Base-by-base conservation (phyloP, 1,140 invertebrate species). In the Zaprionus kolodkinae region DNA sequence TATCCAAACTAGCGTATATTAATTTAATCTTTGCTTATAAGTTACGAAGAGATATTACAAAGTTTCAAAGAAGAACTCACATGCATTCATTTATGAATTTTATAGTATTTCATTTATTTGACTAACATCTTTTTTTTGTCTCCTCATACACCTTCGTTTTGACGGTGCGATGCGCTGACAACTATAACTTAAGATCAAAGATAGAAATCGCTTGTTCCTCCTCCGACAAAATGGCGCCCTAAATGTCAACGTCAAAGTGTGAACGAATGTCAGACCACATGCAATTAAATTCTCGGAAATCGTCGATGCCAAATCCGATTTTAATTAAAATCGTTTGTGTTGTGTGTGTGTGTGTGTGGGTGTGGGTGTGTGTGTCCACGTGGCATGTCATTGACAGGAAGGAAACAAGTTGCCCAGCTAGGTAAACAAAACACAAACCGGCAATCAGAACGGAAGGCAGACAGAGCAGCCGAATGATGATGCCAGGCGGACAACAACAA, bases 21-120 rank as follows among this genome's bases (percentile, higher is more conserved):
- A n/a, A n/a, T n/a, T n/a, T n/a, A n/a, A n/a, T n/a, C n/a, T n/a
- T n/a, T n/a, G n/a, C n/a, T n/a, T n/a, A n/a, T n/a, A n/a, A n/a
- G n/a, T n/a, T n/a, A n/a, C n/a, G n/a, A n/a, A n/a, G n/a, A n/a
- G n/a, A n/a, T n/a, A n/a, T n/a, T n/a, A n/a, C n/a, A n/a, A n/a
- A n/a, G n/a, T n/a, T n/a, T n/a, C n/a, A n/a, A n/a, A n/a, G n/a
- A n/a, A n/a, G n/a, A n/a, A n/a, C n/a, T n/a, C n/a, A n/a, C n/a
- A n/a, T n/a, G 83, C 83, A 88, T 87, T 84, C 67, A 87, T 87
- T 87, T 87, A 88, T 88, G 84, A 83, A 75, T 83, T 87, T 84
- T 88, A n/a, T 83, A 88, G 80, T 78, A 80, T 83, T 77, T 86
- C 76, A 67, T 87, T 80, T 84, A 87, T 83, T 71, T 71, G 66